Base-by-base conservation (phyloP, 2,888 invertebrate species). In the Parnassius glacialis region DNA sequence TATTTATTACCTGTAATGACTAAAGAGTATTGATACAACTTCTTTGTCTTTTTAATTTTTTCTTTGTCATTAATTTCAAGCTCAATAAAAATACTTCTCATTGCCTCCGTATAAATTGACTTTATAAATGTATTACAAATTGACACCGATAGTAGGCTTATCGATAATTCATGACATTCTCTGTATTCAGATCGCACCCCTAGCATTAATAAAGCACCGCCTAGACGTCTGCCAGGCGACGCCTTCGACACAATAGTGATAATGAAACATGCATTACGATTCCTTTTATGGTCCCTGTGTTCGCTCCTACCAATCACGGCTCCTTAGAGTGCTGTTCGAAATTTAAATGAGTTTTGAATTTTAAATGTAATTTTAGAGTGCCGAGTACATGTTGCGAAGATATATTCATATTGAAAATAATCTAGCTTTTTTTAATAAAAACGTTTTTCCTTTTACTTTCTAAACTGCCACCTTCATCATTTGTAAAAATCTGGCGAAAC, bases 91-190 rank as follows among this genome's bases (percentile, higher is more conserved):
- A 55, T 12, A 45, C 55, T 2, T 16, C 34, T 42, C 43, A 51
- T 10, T n/a, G 2, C 13, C 10, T 11, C 12, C 3, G 45, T 9
- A 16, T 11, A 41, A 52, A 61, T 57, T 51, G 44, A 52, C 16
- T 53, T 52, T 34, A 57, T 47, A 61, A 57, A 61, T 57, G 42
- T 42, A 43, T 54, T 64, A 66, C 69, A 67, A 73, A 62, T 62
- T 20, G 53, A 53, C 59, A 52, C n/a, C 59, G 13, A 43, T 52
- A 41, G 58, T 58, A 54, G 52, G 57, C 58, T 59, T 59, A 84
- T 85, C 81, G 84, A 83, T 83, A 77, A 53, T 74, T 79, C 84
- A 82, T 83, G 83, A 77, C 78, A 79, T 83, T 86, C 84, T 86
- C 81, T 72, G 76, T 83, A 83, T 84, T 84, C 76, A 83, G 82